Conservation (phyloP, 2,888 invertebrate species). For the Neoaliturus tenellus region DNA sequence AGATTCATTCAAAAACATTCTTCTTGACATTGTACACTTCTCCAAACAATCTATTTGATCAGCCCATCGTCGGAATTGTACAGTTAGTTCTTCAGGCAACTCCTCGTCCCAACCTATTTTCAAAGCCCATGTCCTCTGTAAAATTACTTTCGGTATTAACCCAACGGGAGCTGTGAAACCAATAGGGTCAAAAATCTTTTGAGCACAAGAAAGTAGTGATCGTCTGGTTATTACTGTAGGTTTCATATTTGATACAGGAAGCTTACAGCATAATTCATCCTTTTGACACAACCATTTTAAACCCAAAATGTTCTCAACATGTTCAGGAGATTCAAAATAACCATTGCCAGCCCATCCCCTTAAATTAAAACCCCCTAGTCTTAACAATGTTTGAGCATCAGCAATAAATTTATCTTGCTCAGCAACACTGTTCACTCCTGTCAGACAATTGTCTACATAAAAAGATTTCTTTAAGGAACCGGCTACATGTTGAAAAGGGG, state of each 20-base stretch:
- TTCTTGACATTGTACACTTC: neutral
- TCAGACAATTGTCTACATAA: slow-evolving; percentile 54
- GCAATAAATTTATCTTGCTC: neutral
- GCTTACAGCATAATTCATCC: neutral
- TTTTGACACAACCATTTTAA: slow-evolving; percentile 15
- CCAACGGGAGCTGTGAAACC: slow-evolving; percentile 61
- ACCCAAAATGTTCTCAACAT: slow-evolving; percentile 37
- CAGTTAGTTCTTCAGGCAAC: neutral
- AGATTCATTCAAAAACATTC: slow-evolving; percentile 39
- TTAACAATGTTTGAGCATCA: neutral
- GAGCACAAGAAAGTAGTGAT: slow-evolving; percentile 56
- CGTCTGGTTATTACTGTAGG: neutral
- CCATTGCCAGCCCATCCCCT: slow-evolving; percentile 45
- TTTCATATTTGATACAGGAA: neutral
- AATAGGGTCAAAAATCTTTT: slow-evolving; percentile 63
- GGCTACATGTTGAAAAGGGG: neutral
- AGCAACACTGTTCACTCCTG: slow-evolving; percentile 6
- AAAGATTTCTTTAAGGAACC: neutral
- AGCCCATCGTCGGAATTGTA: slow-evolving; percentile 37
- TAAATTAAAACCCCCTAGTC: slow-evolving; percentile 35
- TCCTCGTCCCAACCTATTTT: slow-evolving; percentile 53
- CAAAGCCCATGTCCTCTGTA: slow-evolving; percentile 58
- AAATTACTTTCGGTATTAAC: slow-evolving; percentile 62
- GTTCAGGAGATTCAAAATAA: neutral
- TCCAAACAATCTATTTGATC: neutral